Conservation (phyloP, 2,888 invertebrate genomes). For the Acleris literana region DNA sequence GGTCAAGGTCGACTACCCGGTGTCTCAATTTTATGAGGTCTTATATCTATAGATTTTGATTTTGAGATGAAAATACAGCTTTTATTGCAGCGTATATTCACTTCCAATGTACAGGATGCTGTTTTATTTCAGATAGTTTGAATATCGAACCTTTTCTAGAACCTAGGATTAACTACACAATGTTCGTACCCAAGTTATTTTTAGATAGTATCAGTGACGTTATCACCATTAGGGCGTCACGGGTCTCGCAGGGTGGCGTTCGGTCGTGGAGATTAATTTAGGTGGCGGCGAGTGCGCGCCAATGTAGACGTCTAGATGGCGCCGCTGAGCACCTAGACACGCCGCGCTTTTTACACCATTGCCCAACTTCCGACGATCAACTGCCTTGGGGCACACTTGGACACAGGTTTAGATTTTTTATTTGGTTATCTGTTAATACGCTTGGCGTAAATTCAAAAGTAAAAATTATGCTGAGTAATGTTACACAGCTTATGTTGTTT, state of each 20-base stretch:
- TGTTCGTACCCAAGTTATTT: conserved; percentile 10
- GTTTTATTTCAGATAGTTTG: too few relatives aligned
- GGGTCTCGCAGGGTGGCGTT: conserved; percentile 37
- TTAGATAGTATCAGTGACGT: conserved; percentile 29
- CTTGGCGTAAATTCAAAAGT: too few relatives aligned
- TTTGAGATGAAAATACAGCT: too few relatives aligned
- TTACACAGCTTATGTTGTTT: too few relatives aligned
- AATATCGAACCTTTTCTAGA: too few relatives aligned
- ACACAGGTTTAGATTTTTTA: conserved; percentile 38
- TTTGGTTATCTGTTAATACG: background rate
- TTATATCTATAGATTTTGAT: too few relatives aligned
- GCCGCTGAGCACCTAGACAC: conserved; percentile 66
- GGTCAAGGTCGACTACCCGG: too few relatives aligned
- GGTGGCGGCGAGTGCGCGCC: conserved; percentile 62
- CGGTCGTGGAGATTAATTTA: conserved; percentile 66
- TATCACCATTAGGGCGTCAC: conserved; percentile 43
- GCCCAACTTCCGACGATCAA: conserved; percentile 65
- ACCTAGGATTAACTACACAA: background rate
- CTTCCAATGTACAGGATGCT: too few relatives aligned
- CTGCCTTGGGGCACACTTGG: conserved; percentile 44
- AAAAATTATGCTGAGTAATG: too few relatives aligned
- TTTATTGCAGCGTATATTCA: too few relatives aligned
- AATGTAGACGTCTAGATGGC: conserved; percentile 83
- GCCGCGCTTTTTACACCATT: conserved; percentile 61
- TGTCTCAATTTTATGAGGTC: too few relatives aligned